Evolutionary conservation across 2,113 vertebrate species (phyloP).

Genomic region (Platysternon megacephalum): DNA sequence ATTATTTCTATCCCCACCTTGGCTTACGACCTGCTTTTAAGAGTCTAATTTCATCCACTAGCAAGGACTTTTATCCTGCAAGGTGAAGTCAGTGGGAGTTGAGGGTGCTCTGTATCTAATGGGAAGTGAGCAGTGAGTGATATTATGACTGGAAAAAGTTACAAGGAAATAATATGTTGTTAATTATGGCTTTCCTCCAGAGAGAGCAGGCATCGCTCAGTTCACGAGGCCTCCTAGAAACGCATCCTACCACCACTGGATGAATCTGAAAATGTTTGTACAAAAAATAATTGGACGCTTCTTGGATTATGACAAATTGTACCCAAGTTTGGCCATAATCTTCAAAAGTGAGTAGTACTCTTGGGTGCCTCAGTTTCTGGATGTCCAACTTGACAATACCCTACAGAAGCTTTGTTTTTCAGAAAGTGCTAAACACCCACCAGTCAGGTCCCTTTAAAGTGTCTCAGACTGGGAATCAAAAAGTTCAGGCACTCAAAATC

Average conservation of each 20-base stretch:
- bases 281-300: background rate
- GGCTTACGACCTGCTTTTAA: slow-evolving; percentile 5
- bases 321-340: background rate
- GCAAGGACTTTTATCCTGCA: background rate
- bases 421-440: background rate
- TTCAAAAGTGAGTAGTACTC: background rate
- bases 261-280: background rate
- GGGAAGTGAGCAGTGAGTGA: background rate
- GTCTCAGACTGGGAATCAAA: background rate
- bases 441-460: background rate
- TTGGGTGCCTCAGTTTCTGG: background rate
- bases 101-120: background rate
- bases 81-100: background rate
- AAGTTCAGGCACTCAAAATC: background rate
- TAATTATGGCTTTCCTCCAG: slow-evolving; percentile 22
- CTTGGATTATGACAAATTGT: background rate
- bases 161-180: background rate
- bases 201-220: background rate
- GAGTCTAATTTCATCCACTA: background rate
- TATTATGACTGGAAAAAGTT: background rate
- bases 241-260: background rate
- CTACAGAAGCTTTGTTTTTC: background rate
- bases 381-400: background rate
- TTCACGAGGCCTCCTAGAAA: background rate
- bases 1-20: background rate